A percentile compares a stretch with the other conserved stretches of the same genome.
phyloP scores from a whole-genome alignment of 1,140 invertebrate species.

The Delia radicum region DNA sequence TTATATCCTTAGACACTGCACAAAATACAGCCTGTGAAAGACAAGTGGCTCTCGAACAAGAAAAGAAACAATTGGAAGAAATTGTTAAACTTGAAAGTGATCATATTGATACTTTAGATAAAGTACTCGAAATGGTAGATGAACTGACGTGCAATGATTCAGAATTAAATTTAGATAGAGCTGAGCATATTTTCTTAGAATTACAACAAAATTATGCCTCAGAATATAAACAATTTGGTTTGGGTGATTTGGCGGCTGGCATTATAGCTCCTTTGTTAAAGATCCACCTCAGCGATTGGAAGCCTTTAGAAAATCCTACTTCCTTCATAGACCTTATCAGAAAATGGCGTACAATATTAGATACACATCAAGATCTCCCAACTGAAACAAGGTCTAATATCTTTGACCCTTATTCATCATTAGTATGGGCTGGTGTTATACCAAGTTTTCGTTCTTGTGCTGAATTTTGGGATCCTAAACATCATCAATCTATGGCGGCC shows the following conservation, averaged over 20 bases:
- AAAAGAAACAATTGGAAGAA: slow-evolving; percentile 71
- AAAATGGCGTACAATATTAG: slow-evolving; percentile 72
- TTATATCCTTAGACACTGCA: slow-evolving; percentile 84
- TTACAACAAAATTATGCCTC: slow-evolving; percentile 63
- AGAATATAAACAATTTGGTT: slow-evolving; percentile 64
- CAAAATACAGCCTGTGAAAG: slow-evolving; percentile 75
- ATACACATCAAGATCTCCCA: slow-evolving; percentile 43
- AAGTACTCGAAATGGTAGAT: slow-evolving; percentile 71
- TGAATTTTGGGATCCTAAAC: slow-evolving; percentile 70
- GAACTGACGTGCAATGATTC: slow-evolving; percentile 63
- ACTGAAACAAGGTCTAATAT: slow-evolving; percentile 56
- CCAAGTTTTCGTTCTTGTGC: slow-evolving; percentile 61
- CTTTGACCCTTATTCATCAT: slow-evolving; percentile 75
- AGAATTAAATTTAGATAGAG: slow-evolving; percentile 70
- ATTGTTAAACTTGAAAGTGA: slow-evolving; percentile 73
- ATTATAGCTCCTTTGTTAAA: slow-evolving; percentile 69
- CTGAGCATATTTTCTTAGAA: slow-evolving; percentile 71
- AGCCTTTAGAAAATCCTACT: slow-evolving; percentile 67
- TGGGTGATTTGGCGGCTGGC: slow-evolving; percentile 66
- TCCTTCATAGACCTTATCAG: slow-evolving; percentile 67
- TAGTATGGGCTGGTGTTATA: slow-evolving; percentile 91
- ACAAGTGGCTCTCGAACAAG: slow-evolving; percentile 75
- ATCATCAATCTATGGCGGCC: slow-evolving; percentile 73
- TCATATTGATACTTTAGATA: slow-evolving; percentile 72
- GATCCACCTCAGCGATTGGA: slow-evolving; percentile 70